These are phyloP conservation scores for Cyphotilapia sp. DNA, from an alignment of 2,113 vertebrate species.

Conservation along the genomic window DNA sequence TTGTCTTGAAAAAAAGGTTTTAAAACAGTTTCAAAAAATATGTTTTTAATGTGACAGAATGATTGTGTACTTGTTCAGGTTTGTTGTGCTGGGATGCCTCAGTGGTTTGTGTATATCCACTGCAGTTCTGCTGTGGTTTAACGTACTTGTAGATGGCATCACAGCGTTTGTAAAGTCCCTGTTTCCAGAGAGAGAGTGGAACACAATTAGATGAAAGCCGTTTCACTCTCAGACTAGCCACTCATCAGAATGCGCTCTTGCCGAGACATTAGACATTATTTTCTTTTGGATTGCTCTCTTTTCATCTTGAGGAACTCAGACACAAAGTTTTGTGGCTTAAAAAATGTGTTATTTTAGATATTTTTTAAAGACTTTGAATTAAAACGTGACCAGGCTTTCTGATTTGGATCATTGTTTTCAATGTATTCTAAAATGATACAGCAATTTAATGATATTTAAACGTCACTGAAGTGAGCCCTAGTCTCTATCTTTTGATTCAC, in stretches of 20 bases:
- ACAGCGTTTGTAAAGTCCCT: not conserved
- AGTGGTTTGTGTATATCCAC: not conserved
- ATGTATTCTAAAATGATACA: not conserved
- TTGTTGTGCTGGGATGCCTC: not conserved
- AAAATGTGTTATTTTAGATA: not conserved
- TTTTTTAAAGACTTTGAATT: not conserved
- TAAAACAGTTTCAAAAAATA: not conserved
- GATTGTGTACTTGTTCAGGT: not conserved
- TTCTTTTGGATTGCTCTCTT: not conserved
- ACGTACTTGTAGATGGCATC: not conserved
- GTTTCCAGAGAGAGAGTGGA: not conserved
- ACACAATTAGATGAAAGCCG: not conserved
- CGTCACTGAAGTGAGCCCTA: not conserved
- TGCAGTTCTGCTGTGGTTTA: not conserved
- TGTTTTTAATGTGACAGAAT: not conserved
- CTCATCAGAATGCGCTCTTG: not conserved
- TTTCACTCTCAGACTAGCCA: not conserved
- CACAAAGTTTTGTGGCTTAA: not conserved
- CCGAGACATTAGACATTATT: not conserved
- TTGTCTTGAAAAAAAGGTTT: not conserved
- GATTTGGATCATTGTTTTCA: not conserved
- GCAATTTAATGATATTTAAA: not conserved
- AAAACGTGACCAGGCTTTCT: not conserved
- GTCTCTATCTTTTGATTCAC: not conserved
- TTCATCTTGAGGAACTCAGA: not conserved